Percentiles rank a stretch among this genome's conserved stretches.
Conservation (phyloP, 2,113 vertebrate species). For the Notiomystis cincta region DNA sequence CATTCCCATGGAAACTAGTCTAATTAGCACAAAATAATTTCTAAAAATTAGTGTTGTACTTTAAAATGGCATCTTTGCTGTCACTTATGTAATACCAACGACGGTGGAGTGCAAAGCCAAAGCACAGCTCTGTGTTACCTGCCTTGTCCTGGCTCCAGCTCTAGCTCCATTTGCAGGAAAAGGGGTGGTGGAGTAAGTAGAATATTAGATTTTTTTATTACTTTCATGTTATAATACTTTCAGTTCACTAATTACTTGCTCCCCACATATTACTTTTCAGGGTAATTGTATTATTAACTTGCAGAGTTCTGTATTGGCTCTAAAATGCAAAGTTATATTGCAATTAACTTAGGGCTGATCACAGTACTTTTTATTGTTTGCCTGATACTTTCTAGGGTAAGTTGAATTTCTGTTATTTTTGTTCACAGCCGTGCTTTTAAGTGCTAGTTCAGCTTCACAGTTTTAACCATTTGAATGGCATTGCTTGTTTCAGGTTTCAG, state of each 20-base stretch:
- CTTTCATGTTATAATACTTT: neutral
- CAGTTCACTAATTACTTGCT: neutral
- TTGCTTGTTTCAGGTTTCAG: neutral
- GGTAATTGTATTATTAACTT: neutral
- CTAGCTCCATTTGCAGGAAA: neutral
- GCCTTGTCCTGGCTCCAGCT: neutral
- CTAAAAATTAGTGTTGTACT: slow-evolving; percentile 18
- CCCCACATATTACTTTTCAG: neutral
- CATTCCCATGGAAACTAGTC: slow-evolving; percentile 42
- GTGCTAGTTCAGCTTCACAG: neutral
- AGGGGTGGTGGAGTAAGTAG: neutral
- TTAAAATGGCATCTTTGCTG: neutral
- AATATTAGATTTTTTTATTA: neutral
- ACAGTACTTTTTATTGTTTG: neutral
- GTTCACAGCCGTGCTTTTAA: neutral
- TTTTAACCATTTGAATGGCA: neutral
- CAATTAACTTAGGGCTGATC: neutral
- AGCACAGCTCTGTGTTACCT: neutral
- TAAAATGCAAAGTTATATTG: neutral
- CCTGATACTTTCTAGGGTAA: neutral
- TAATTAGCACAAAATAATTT: neutral
- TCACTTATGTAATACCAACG: neutral
- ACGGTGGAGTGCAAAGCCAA: neutral
- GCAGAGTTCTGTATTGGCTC: neutral
- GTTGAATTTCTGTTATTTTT: neutral